A percentile compares a stretch with the other conserved stretches of the same genome.
phyloP scores from a whole-genome alignment of 2,888 invertebrate genomes.

The Pristionchus exspectatus region DNA sequence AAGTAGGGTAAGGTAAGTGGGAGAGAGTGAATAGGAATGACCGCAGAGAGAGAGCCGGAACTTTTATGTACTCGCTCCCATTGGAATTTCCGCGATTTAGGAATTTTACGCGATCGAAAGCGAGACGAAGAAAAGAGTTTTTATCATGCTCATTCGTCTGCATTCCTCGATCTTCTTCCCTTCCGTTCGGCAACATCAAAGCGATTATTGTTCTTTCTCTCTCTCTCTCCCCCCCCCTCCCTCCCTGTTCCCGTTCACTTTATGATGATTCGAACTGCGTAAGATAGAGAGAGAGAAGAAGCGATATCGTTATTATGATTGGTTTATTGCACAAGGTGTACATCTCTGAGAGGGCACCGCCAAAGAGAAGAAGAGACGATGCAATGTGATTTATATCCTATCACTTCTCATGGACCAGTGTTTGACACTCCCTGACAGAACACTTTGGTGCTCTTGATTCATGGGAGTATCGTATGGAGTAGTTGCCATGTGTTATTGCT shows the following conservation, averaged over 20 bases:
- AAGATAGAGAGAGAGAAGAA: neutral
- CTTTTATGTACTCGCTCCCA: slow-evolving; percentile 2
- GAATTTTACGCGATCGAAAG: neutral
- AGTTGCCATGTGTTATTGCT: neutral
- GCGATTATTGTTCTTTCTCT: slow-evolving; percentile 37
- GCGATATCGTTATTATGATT: slow-evolving; percentile 33
- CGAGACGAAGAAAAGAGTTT: neutral
- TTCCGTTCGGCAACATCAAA: slow-evolving; percentile 27
- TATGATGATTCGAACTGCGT: slow-evolving; percentile 42
- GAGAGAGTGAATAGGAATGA: neutral
- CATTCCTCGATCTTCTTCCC: neutral
- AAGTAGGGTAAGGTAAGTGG: neutral
- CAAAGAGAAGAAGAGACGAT: neutral
- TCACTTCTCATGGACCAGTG: neutral
- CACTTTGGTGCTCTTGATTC: neutral
- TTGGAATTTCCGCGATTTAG: neutral
- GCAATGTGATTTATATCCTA: neutral
- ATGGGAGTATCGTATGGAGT: neutral
- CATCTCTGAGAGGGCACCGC: neutral
- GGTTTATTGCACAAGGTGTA: neutral
- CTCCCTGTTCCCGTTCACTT: neutral
- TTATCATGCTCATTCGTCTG: neutral
- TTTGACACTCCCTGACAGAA: neutral
- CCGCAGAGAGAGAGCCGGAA: neutral
- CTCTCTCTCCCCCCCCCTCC: neutral